Percentiles rank a stretch among this genome's conserved stretches.
These are phyloP conservation scores for Solen grandis DNA, from an alignment of 1,140 invertebrate species.

Conservation along the genomic window DNA sequence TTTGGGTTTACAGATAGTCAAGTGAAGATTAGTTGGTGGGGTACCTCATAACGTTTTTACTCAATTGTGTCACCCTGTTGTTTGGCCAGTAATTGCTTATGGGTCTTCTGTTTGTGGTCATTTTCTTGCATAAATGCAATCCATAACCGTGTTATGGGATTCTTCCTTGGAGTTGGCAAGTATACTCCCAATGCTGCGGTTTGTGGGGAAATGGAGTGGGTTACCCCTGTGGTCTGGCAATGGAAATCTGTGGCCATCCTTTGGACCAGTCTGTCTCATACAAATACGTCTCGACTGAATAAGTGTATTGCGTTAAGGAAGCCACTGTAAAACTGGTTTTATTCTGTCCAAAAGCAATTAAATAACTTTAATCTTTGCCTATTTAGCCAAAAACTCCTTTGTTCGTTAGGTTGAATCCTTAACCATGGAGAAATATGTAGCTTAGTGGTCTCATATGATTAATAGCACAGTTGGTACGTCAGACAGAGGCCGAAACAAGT, in stretches of 20 bases:
- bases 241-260: slow-evolving; percentile 9
- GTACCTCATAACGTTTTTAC: slow-evolving; percentile 5
- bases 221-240: slow-evolving; percentile 8
- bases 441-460: no score
- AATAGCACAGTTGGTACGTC: no score
- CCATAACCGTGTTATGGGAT: slow-evolving; percentile 11
- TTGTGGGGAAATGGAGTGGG: slow-evolving; percentile 24
- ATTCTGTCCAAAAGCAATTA: not conserved
- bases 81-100: slow-evolving; percentile 25
- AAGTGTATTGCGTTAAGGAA: not conserved
- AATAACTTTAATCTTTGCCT: no score
- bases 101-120: slow-evolving; percentile 15
- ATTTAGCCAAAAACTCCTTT: no score
- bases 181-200: slow-evolving; percentile 30
- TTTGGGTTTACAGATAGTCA: slow-evolving; percentile 32
- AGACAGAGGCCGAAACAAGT: no score
- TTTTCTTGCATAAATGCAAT: slow-evolving; percentile 23
- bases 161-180: slow-evolving; percentile 21
- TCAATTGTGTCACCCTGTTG: slow-evolving; percentile 30
- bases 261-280: not conserved
- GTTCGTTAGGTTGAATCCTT: no score
- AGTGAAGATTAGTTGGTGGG: slow-evolving; percentile 4
- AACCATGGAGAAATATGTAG: no score
- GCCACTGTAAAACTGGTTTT: not conserved
- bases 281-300: not conserved